Evolutionary conservation across 2,888 invertebrate species (phyloP), one percentile per base, ranked within the genome.

Genomic region (Myopa tessellatipennis): DNA sequence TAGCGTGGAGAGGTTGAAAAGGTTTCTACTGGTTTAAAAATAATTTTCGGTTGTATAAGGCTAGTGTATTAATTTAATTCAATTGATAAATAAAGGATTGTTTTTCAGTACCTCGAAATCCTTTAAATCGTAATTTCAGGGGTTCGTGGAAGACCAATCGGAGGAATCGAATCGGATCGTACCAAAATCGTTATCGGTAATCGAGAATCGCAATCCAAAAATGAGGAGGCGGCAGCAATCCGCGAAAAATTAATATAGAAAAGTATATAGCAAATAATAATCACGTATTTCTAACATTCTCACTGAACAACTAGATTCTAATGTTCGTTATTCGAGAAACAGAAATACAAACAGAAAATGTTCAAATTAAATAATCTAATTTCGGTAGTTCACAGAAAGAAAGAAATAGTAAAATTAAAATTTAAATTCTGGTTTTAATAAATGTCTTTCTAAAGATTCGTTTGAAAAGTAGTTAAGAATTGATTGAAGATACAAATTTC

Each of bases 51-150:
- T 16, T 55, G 58, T 78, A 8, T 8, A 73, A 70, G 73, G 63
- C 40, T 71, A 45, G 45, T 3, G 6, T 45, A 85, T 82, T 84
- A 76, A 78, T 78, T 85, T 82, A 85, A 80, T 85, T 85, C 81
- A 85, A 84, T 83, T 83, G 82, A 83, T 83, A 77, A 82, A 80
- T 18, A 85, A 84, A 84, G 85, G 82, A 82, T 82, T 85, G 81
- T 84, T 79, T 80, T 85, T 83, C 85, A 88, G 87, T 89, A 89
- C 89, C 89, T 89, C 89, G 87, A 89, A 89, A 88, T 89, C 89
- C 89, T 89, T 88, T 84, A 82, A 77, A 79, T 81, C 82, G 83
- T 82, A 82, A 77, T 80, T 79, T 79, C 77, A 78, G 79, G 72
- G 80, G 79, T 82, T 80, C 80, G 77, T 81, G 83, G 84, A 84